A percentile compares a stretch with the other conserved stretches of the same genome.
Evolutionary conservation across 1,140 invertebrate genomes (phyloP).

Genomic region (Aphaenogaster floridana): DNA sequence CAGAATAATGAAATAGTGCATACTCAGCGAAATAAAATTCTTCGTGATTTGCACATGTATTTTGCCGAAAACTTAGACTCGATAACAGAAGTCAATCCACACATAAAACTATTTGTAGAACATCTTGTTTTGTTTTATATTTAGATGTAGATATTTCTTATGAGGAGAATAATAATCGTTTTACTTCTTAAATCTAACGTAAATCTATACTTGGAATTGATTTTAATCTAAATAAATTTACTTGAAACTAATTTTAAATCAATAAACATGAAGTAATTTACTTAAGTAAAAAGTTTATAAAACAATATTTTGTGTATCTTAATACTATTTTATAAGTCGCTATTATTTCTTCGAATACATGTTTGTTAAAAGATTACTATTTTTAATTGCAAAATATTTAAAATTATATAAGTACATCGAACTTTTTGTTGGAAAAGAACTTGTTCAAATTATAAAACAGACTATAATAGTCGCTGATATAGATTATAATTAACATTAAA

Average conservation of each 20-base stretch:
- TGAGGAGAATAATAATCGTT: neutral
- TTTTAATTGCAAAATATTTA: neutral
- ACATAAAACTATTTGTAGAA: neutral
- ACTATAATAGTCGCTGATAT: neutral
- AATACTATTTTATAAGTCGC: neutral
- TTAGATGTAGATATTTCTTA: neutral
- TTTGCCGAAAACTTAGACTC: neutral
- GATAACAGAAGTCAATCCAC: neutral
- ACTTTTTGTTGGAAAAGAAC: neutral
- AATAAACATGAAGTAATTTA: neutral
- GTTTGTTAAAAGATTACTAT: too few species aligned
- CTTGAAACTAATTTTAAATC: neutral
- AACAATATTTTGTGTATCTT: conserved; percentile 2
- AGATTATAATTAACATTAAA: conserved; percentile 9
- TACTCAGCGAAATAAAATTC: conserved; percentile 6
- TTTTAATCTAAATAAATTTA: neutral
- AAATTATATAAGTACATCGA: neutral
- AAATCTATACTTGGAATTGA: neutral
- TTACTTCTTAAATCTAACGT: neutral
- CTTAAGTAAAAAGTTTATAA: neutral
- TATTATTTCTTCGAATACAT: neutral
- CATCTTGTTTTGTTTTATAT: neutral
- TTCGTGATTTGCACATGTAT: neutral
- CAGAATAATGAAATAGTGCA: neutral
- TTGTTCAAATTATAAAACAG: neutral